A percentile compares a stretch with the other conserved stretches of the same genome.
phyloP scores from a whole-genome alignment of 2,888 invertebrate genomes.

The Leucozona laternaria region DNA sequence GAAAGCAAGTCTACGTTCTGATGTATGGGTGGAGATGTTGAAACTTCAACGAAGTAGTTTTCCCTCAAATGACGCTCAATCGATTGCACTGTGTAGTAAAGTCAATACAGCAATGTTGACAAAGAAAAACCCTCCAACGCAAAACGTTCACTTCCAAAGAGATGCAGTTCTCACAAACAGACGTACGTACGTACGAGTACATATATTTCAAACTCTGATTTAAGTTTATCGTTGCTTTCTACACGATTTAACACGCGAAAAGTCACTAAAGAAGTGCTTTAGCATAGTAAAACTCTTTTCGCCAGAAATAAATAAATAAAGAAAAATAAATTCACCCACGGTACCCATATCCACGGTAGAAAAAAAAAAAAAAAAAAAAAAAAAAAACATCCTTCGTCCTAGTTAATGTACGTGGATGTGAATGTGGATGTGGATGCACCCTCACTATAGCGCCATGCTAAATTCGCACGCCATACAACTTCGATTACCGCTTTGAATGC shows the following conservation, averaged over 20 bases:
- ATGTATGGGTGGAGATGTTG: neutral
- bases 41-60: conserved; percentile 37
- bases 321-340: neutral
- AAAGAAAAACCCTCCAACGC: neutral
- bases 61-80: neutral
- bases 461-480: conserved; percentile 53
- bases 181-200: neutral
- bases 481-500: conserved; percentile 63
- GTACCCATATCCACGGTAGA: neutral
- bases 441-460: neutral
- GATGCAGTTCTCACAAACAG: conserved; percentile 45
- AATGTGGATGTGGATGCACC: neutral
- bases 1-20: neutral
- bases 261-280: conserved; percentile 60
- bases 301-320: conserved; percentile 5
- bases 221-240: conserved; percentile 67
- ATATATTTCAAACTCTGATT: conserved; percentile 32
- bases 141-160: conserved; percentile 25
- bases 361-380: too few species aligned
- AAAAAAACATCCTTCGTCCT: conserved; percentile 19
- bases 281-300: conserved; percentile 28
- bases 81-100: neutral
- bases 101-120: neutral
- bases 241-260: conserved; percentile 63
- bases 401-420: conserved; percentile 39